phyloP scores from a whole-genome alignment of 2,888 invertebrate genomes.

The Athalia rosae region DNA sequence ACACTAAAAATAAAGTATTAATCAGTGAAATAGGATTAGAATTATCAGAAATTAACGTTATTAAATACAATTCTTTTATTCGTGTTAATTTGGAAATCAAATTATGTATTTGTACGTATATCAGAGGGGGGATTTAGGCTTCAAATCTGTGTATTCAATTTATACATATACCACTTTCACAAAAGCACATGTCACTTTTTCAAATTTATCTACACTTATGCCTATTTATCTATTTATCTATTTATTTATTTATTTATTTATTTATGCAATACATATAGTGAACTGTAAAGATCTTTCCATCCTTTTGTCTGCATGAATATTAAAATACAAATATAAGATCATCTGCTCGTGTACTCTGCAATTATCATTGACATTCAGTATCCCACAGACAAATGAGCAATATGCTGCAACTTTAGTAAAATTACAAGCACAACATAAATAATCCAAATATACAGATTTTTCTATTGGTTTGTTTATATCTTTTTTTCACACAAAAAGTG shows the following conservation, averaged over 20 bases:
- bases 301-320: background rate
- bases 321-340: slow-evolving; percentile 9
- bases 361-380: too few relatives aligned
- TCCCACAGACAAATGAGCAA: slow-evolving; percentile 4
- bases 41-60: slow-evolving; percentile 14
- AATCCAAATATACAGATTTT: background rate
- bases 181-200: slow-evolving; percentile 37
- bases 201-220: background rate
- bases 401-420: slow-evolving; percentile 13
- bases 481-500: slow-evolving; percentile 16
- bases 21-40: slow-evolving; percentile 12
- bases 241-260: slow-evolving; percentile 27
- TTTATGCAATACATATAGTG: background rate
- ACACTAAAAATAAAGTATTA: background rate
- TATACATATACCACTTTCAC: slow-evolving; percentile 2
- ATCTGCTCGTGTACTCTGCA: background rate
- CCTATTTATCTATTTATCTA: background rate
- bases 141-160: slow-evolving; percentile 13
- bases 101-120: slow-evolving; percentile 13
- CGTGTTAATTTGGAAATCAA: slow-evolving; percentile 27
- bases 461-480: background rate
- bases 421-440: background rate
- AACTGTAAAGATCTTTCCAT: background rate
- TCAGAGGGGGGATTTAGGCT: background rate
- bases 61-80: slow-evolving; percentile 41